Percentiles rank a stretch among this genome's conserved stretches.
Evolutionary conservation across 2,797 vertebrate species (phyloP).

Genomic region (Silurus lanzhouensis): DNA sequence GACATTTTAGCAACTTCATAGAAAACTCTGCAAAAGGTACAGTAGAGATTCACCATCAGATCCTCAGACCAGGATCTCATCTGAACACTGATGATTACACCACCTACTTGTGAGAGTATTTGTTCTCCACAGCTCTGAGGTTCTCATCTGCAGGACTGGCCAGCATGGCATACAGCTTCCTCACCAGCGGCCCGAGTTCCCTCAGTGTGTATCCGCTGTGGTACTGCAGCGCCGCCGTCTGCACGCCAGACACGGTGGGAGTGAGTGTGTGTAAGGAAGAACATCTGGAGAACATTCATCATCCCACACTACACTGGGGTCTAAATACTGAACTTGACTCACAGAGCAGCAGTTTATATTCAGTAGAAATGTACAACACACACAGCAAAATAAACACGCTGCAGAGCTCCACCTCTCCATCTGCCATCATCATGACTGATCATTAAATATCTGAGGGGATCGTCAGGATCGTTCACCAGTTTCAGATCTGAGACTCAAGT

Average conservation of each 20-base stretch:
- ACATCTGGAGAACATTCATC: neutral
- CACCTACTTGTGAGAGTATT: conserved; percentile 86
- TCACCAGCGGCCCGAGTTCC: conserved; percentile 77
- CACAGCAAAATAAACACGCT: neutral
- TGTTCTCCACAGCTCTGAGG: conserved; percentile 79
- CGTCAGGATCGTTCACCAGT: neutral
- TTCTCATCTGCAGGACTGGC: conserved; percentile 61
- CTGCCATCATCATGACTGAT: neutral
- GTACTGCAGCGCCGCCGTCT: conserved; percentile 79
- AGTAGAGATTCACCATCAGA: neutral
- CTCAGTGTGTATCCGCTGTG: conserved; percentile 76
- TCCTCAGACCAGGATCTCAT: neutral
- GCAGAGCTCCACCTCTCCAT: neutral
- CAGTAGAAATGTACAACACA: neutral
- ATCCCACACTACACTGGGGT: too few species aligned
- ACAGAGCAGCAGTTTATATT: neutral
- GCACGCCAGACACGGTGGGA: neutral
- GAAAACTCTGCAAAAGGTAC: conserved; percentile 35
- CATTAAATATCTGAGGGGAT: too few species aligned
- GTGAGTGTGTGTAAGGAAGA: neutral
- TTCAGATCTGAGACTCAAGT: neutral
- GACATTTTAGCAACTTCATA: conserved; percentile 44
- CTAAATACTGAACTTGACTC: neutral
- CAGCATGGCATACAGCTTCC: conserved; percentile 77
- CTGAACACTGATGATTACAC: neutral